Base-by-base conservation (phyloP, 2,113 vertebrate species). In the Theristicus caerulescens region DNA sequence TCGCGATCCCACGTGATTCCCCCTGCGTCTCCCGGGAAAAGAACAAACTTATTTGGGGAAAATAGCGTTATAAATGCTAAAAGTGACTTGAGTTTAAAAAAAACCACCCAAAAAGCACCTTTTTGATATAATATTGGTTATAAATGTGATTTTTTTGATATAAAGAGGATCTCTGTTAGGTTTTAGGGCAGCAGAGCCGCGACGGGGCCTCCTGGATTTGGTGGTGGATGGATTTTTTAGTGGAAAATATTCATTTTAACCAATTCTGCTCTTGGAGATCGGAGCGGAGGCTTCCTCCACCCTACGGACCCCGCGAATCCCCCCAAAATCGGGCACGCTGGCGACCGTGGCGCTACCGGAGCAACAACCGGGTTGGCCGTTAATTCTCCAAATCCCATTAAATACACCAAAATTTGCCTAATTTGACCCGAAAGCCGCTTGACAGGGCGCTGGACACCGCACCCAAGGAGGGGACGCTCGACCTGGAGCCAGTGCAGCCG, bases 251-350 rank as follows among this genome's bases (percentile, higher is more conserved):
- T 5, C 5, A 51, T 51, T 73, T 51, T 22, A 42, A 21, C n/a
- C 36, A 42, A 32, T 58, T 66, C 27, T 22, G 20, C n/a, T 58
- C 38, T 24, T 16, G 24, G 34, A 34, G 40, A 38, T 10, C 6
- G 7, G 40, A 34, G 34, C 1, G 7, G 66, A 3, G 72, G 20
- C 24, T 71, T 18, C 18, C 2, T 2, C n/a, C 8, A 5, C 29
- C 22, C 26, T 5, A 3, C 6, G 9, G 31, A 20, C 32, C 38
- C 84, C 9, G 10, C 1, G 4, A 77, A 61, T 7, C 7, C 11
- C 7, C 32, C 18, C 21, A 6, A 18, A 61, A 54, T 2, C 4
- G 3, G 16, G 11, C 38, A 27, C 1, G 1, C 5, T 10, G 4
- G 19, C 1, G 1, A 34, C 32, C 3, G 29, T 4, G 4, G 70